A percentile compares a stretch with the other conserved stretches of the same genome.
phyloP scores from a whole-genome alignment of 2,797 vertebrate genomes.

The Lacerta viridis region DNA sequence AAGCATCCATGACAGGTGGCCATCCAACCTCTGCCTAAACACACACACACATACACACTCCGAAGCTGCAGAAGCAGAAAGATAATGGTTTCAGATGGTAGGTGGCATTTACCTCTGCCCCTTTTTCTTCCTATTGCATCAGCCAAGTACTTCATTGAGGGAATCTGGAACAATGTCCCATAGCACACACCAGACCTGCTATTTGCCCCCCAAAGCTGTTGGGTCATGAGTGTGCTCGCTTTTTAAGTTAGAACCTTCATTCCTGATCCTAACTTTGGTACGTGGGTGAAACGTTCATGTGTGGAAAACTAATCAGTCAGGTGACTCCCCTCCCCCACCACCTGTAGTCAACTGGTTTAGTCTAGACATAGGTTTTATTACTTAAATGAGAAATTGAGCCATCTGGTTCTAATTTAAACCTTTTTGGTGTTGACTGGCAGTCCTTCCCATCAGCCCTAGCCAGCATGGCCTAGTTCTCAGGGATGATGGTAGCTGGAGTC shows the following conservation, averaged over 20 bases:
- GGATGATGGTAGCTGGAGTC: no score
- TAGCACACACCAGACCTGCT: neutral
- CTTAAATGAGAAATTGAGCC: neutral
- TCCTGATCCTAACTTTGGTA: neutral
- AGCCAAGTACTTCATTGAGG: neutral
- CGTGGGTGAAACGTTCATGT: neutral
- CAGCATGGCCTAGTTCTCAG: no score
- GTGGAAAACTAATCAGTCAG: neutral
- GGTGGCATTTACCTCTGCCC: neutral
- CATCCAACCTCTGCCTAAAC: no score
- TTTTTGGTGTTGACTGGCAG: neutral
- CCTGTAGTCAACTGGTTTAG: neutral
- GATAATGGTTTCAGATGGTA: neutral
- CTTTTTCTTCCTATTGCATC: neutral
- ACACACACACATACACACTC: neutral
- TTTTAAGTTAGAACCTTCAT: neutral
- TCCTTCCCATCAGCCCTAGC: no score
- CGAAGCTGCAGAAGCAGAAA: conserved; percentile 1
- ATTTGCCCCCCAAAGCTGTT: neutral
- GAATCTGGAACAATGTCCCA: neutral
- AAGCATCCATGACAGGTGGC: no score
- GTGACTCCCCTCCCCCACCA: neutral
- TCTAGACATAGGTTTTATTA: neutral
- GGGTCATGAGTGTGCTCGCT: neutral
- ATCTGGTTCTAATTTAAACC: neutral